Evolutionary conservation across 2,113 vertebrate species (phyloP), one percentile per base, ranked within the genome.

Genomic region (Corythaeola cristata): DNA sequence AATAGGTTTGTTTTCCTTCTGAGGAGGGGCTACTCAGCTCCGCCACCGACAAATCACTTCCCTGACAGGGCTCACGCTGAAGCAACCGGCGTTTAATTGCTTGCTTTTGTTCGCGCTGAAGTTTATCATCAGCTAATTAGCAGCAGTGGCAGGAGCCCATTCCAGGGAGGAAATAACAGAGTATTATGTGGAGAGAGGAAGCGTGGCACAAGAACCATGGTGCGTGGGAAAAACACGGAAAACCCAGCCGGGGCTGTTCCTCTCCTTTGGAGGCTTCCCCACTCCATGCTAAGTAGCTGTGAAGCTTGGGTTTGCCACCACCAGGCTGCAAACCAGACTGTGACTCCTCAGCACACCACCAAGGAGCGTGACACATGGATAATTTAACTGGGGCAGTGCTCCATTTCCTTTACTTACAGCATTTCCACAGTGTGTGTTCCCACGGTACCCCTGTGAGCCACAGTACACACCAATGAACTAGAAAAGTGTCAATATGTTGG

Each of bases 151-250:
- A 71, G 87, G 35, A 95, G 68, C 15, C 44, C 8, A 5, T 81
- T 81, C 62, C 60, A 39, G 41, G 74, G 69, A 95, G 96, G 95
- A 96, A 97, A 96, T 92, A 93, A 91, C 90, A 94, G 74, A 64
- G 72, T 6, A 35, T 91, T 93, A 89, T 32, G 88, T 32, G 33
- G 63, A 78, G 53, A 86, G 76, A 93, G 90, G 91, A 95, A 92
- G 66, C 0, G 0, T 47, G 0, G 5, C 0, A 0, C 53, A 78
- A 45, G 55, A 89, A 84, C 0, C 30, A 30, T 2, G 11, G 39
- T 0, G 4, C 28, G 72, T 28, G 50, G 82, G 62, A 39, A 84
- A 66, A 50, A 53, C 17, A 37, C 0, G 1, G 72, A 84, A 85
- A 75, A 55, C 2, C 4, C 77, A 76, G 24, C 37, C 3, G 2